A percentile compares a stretch with the other conserved stretches of the same genome.
phyloP scores from a whole-genome alignment of 2,888 invertebrate species.

The Drosophila differens region DNA sequence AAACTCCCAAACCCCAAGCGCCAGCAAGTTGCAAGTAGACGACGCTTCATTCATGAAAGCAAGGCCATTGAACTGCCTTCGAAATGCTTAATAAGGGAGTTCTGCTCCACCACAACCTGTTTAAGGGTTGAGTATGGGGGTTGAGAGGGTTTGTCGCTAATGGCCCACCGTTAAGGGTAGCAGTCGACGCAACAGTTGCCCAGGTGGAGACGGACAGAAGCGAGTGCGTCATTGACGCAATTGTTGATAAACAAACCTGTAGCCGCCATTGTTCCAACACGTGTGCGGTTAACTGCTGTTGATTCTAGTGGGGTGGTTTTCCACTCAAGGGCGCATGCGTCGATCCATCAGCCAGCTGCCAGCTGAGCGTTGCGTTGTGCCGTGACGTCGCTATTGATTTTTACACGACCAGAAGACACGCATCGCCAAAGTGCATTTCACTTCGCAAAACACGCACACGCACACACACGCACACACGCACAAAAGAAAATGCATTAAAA shows the following conservation, averaged over 20 bases:
- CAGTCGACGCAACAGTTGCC: constrained; percentile 66
- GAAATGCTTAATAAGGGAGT: constrained; percentile 68
- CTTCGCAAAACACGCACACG: constrained; percentile 17
- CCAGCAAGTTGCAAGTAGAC: not conserved
- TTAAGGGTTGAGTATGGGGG: not conserved
- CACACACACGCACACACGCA: constrained; percentile 13
- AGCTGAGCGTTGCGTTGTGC: constrained; percentile 35
- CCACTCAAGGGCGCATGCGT: constrained; percentile 52
- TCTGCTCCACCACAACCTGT: not conserved
- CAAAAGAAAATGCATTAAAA: constrained; percentile 35
- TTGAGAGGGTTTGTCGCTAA: not conserved
- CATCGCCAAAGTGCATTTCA: constrained; percentile 55
- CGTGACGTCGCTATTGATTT: constrained; percentile 70
- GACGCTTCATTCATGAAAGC: constrained; percentile 69
- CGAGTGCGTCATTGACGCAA: constrained; percentile 54
- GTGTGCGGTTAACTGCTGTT: constrained; percentile 49
- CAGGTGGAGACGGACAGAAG: constrained; percentile 52
- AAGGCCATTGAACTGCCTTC: constrained; percentile 73
- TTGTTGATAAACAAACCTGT: constrained; percentile 80
- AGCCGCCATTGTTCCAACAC: constrained; percentile 64
- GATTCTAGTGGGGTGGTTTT: constrained; percentile 7
- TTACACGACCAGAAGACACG: constrained; percentile 61
- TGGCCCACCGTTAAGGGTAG: constrained; percentile 9
- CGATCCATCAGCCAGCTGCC: constrained; percentile 51
- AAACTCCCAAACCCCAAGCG: constrained; percentile 11